Evolutionary conservation across 2,113 vertebrate species (phyloP), one percentile per base, ranked within the genome.

Genomic region (Nerophis ophidion): DNA sequence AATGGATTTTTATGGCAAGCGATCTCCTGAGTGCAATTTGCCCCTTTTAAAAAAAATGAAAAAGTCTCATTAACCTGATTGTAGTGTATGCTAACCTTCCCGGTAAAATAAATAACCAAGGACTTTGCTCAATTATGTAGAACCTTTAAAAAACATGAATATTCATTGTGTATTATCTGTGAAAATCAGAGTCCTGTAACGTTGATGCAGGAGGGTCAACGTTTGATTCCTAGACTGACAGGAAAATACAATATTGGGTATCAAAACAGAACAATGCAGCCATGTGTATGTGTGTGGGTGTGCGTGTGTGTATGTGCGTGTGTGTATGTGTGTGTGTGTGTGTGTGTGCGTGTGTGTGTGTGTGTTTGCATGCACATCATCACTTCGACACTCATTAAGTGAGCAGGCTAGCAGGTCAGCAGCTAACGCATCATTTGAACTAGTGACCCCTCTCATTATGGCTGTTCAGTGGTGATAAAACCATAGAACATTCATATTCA

Each of bases 141-240:
- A 77, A 64, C 54, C 38, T 57, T 61, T 66, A 35, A 48, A 44
- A 26, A 38, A 56, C 63, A 83, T 83, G 70, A 84, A 86, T 84
- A 88, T 87, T 87, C 75, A 88, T 84, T 81, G 66, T 48, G 50
- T 68, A 85, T 81, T 80, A 78, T 66, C 61, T 81, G 13, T 5
- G 58, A 42, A 56, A 66, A 84, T 84, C 77, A 86, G 79, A 26
- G 1, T 26, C 26, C 26, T 26, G 1, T 26, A 26, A 26, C 26
- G 26, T 26, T 26, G 26, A 26, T 4, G 26, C 26, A 7, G 9
- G 8, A 49, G n/a, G 48, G 48, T 10, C 15, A 54, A 67, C 42
- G 11, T 68, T 44, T 33, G 40, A 65, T 56, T 62, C 53, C 40
- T 36, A 51, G 4, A 15, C 49, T 10, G 44, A 12, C 12, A 8